A percentile compares a stretch with the other conserved stretches of the same genome.
phyloP scores from a whole-genome alignment of 1,140 invertebrate species.

The Aleiodes sp. region DNA sequence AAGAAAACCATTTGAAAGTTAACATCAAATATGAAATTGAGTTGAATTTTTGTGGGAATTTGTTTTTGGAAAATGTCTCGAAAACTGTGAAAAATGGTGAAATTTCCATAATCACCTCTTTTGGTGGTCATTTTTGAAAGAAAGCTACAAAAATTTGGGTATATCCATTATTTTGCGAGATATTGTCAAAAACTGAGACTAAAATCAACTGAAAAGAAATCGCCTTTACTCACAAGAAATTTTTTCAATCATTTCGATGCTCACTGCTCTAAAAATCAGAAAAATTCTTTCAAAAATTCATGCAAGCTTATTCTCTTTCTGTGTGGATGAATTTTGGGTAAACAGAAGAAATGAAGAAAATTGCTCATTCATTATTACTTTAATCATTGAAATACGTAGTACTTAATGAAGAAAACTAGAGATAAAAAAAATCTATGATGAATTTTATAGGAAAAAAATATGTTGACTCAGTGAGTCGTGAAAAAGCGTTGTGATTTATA shows the following conservation, averaged over 20 bases:
- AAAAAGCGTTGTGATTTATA: conserved; percentile 32
- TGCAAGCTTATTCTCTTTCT: neutral
- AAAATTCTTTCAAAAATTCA: neutral
- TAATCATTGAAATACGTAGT: conserved; percentile 16
- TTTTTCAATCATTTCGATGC: neutral
- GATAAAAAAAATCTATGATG: conserved; percentile 3
- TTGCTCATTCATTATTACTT: conserved; percentile 31
- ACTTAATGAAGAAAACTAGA: conserved; percentile 1
- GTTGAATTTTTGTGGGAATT: too few species aligned
- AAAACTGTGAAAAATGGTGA: neutral
- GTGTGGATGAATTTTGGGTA: neutral
- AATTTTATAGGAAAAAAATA: conserved; percentile 25
- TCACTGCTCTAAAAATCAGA: neutral
- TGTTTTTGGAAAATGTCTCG: neutral
- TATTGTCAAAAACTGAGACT: too few species aligned
- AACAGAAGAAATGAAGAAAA: neutral
- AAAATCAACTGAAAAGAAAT: too few species aligned
- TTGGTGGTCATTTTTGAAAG: too few species aligned
- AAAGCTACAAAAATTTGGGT: too few species aligned
- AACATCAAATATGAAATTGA: too few species aligned
- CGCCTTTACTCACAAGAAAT: neutral
- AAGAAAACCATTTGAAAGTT: too few species aligned
- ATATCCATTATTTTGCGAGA: too few species aligned
- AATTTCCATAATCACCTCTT: too few species aligned
- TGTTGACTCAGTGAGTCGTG: conserved; percentile 8